A percentile compares a stretch with the other conserved stretches of the same genome.
phyloP scores from a whole-genome alignment of 2,113 vertebrate species.

The Neogale vison region DNA sequence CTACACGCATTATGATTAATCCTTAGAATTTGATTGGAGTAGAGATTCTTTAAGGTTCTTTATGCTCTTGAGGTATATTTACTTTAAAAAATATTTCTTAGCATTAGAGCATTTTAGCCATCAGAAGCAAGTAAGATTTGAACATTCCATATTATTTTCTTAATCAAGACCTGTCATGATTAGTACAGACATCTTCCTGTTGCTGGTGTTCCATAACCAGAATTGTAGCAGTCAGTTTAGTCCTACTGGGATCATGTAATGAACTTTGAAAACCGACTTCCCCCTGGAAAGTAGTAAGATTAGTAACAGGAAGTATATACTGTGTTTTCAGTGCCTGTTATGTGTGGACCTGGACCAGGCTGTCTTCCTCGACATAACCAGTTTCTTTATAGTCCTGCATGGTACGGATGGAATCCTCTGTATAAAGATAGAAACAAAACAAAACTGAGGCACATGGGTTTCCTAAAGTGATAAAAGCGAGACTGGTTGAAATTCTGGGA shows the following conservation, averaged over 20 bases:
- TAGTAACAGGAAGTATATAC: not conserved
- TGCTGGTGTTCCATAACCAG: not conserved
- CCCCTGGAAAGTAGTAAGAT: not conserved
- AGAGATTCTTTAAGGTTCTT: not conserved
- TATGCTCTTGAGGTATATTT: not conserved
- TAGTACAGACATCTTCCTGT: not conserved
- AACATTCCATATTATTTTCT: conserved; percentile 22
- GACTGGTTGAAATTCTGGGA: not conserved
- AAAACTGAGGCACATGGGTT: not conserved
- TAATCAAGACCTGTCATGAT: not conserved
- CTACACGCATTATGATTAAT: not conserved
- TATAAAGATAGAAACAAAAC: not conserved
- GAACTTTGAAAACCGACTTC: not conserved
- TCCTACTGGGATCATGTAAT: not conserved
- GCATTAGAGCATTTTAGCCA: not conserved
- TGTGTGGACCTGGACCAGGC: not conserved
- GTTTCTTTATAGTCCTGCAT: not conserved
- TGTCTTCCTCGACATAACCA: not conserved
- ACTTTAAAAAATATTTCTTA: not conserved
- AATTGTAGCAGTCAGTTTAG: not conserved
- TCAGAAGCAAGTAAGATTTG: not conserved
- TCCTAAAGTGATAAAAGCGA: not conserved
- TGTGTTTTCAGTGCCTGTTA: not conserved
- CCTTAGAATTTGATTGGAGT: not conserved
- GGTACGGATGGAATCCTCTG: not conserved